phyloP scores from a whole-genome alignment of 2,888 invertebrate species.

The Ganaspis brasiliensis region DNA sequence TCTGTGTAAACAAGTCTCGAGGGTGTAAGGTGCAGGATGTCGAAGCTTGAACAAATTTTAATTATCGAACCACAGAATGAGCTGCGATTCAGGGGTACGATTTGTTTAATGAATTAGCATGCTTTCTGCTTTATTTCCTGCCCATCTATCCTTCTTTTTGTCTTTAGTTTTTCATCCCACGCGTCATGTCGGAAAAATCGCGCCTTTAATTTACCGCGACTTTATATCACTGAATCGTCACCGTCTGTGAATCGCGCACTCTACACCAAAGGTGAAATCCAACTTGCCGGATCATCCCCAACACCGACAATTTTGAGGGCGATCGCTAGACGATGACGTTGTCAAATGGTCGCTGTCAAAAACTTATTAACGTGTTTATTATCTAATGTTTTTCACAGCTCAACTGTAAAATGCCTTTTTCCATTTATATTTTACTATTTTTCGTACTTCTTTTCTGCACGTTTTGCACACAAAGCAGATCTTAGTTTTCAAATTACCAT shows the following conservation, averaged over 20 bases:
- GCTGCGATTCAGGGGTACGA: conserved; percentile 94
- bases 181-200: conserved; percentile 13
- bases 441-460: background rate
- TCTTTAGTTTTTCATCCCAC: background rate
- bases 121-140: background rate
- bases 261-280: conserved; percentile 8
- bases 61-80: conserved; percentile 94
- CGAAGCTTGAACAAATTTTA: conserved; percentile 90
- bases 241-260: conserved; percentile 36
- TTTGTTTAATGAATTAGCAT: conserved; percentile 39
- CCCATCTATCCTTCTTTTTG: background rate
- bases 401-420: background rate
- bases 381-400: conserved; percentile 5
- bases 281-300: conserved; percentile 38
- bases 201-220: conserved; percentile 32
- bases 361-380: conserved; percentile 16
- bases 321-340: conserved; percentile 25
- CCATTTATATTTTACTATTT: background rate
- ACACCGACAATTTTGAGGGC: background rate
- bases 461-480: background rate
- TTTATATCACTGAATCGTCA: conserved; percentile 17
- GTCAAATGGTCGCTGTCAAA: conserved; percentile 35
- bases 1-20: conserved; percentile 10
- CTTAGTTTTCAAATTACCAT: background rate
- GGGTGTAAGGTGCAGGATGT: conserved; percentile 80